Percentiles rank a stretch among this genome's conserved stretches.
Evolutionary conservation across 2,888 invertebrate genomes (phyloP).

Genomic region (Onthophagus sagittarius): DNA sequence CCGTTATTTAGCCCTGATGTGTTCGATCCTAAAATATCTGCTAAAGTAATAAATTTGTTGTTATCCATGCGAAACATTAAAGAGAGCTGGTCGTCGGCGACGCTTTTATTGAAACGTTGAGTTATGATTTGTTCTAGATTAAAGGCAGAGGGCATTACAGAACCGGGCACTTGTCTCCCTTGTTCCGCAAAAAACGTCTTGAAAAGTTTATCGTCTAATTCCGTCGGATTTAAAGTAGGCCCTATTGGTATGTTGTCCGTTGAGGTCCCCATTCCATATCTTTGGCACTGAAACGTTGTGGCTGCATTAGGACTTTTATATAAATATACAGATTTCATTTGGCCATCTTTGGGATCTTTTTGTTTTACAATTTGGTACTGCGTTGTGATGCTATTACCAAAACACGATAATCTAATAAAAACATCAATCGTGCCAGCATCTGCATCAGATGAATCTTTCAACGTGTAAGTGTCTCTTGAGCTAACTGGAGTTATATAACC

Average conservation of each 20-base stretch:
- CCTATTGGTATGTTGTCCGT: conserved; percentile 32
- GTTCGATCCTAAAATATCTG: not conserved
- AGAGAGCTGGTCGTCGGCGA: conserved; percentile 35
- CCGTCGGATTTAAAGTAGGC: conserved; percentile 25
- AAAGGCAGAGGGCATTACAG: conserved; percentile 24
- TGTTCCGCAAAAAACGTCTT: conserved; percentile 13
- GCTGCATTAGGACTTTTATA: conserved; percentile 38
- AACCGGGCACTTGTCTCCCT: not conserved
- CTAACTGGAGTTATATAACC: conserved; percentile 42
- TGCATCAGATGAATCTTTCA: conserved; percentile 43
- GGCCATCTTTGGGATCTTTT: conserved; percentile 22
- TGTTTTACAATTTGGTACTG: conserved; percentile 34
- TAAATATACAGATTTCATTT: conserved; percentile 31
- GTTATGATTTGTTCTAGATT: conserved; percentile 14
- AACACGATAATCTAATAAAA: conserved; percentile 52
- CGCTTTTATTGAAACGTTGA: not conserved
- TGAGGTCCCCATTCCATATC: conserved; percentile 31
- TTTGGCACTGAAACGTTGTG: conserved; percentile 38
- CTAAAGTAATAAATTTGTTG: conserved; percentile 34
- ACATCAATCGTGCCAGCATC: conserved; percentile 50
- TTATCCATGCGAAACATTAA: conserved; percentile 36
- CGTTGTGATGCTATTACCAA: conserved; percentile 50
- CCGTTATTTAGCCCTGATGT: not conserved
- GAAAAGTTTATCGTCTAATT: conserved; percentile 16
- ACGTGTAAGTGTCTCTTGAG: conserved; percentile 44